Base-by-base conservation (phyloP, 2,113 vertebrate species). In the Telmatochromis sp. region DNA sequence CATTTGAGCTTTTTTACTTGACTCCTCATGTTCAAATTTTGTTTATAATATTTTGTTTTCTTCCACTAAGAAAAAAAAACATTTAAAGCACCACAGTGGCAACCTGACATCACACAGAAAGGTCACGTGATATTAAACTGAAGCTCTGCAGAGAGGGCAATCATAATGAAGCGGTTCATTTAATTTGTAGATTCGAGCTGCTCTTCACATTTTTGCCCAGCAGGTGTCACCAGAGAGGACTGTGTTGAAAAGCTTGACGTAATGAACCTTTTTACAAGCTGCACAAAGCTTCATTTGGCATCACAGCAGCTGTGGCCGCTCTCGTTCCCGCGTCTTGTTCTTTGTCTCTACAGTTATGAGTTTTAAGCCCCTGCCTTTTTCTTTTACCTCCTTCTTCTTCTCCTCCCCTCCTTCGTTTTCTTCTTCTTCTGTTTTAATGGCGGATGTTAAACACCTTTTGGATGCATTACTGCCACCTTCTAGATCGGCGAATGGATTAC, bases 91-190 rank as follows among this genome's bases (percentile, higher is more conserved):
- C 28, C 15, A 63, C 58, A 63, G 58, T 63, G 58, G 9, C 9
- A 35, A 33, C 31, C 58, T 19, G 58, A 63, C 6, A 0, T 19
- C 58, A 63, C 58, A 63, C 58, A 63, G 9, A 63, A 63, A 63
- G 0, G 9, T 63, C 6, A 35, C 58, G 7, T 19, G 28, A 60
- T 19, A 63, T 63, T 33, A 63, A 60, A 33, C 2, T 33, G 57
- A 60, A 60, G 15, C 3, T 33, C 28, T 63, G 57, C 58, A 33
- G 58, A 63, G 15, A 33, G 28, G 58, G 4, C 28, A 19, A 63
- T 63, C 28, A 33, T 63, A 63, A 3, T 1, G 9, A 63, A 63
- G 58, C 28, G 0, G 0, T 19, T 63, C 58, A 0, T 63, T 63
- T 63, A 7, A 63, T 33, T 63, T 63, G 9, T 11, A 63, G 28